These are phyloP conservation scores for Andrena dorsata DNA, from an alignment of 2,888 invertebrate species.

Conservation along the genomic window DNA sequence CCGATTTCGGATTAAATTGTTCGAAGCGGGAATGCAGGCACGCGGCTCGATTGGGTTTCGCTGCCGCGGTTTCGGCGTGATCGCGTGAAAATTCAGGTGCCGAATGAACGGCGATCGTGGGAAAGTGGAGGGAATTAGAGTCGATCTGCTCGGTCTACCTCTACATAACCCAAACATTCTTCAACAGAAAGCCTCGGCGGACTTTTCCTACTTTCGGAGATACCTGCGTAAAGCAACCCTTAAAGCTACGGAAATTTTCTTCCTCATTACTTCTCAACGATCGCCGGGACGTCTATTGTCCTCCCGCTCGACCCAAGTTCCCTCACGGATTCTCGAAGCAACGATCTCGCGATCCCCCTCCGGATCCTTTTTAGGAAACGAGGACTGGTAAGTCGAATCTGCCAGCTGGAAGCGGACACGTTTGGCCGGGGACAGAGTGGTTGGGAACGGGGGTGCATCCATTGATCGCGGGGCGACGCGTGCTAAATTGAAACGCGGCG, in stretches of 20 bases:
- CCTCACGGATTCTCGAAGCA: too few relatives aligned
- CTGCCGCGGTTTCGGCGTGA: not conserved
- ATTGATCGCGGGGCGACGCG: conserved; percentile 43
- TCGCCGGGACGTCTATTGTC: too few relatives aligned
- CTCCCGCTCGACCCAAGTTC: too few relatives aligned
- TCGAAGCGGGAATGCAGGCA: conserved; percentile 25
- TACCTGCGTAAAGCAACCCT: too few relatives aligned
- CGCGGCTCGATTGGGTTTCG: not conserved
- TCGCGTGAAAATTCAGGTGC: not conserved
- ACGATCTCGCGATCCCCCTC: too few relatives aligned
- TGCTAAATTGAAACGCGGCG: conserved; percentile 45
- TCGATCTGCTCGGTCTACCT: too few relatives aligned
- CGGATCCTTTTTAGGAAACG: too few relatives aligned
- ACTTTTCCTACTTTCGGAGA: not conserved
- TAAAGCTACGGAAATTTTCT: too few relatives aligned
- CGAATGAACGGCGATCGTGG: not conserved
- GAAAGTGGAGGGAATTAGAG: too few relatives aligned
- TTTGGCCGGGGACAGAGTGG: not conserved
- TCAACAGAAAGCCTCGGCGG: not conserved
- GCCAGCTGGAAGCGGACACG: not conserved
- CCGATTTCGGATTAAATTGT: conserved; percentile 53
- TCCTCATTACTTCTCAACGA: too few relatives aligned
- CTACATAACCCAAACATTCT: not conserved
- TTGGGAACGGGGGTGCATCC: not conserved
- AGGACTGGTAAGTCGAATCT: not conserved